Evolutionary conservation across 1,140 invertebrate genomes (phyloP), one percentile per base, ranked within the genome.

Genomic region (Cyclargus thomasi): DNA sequence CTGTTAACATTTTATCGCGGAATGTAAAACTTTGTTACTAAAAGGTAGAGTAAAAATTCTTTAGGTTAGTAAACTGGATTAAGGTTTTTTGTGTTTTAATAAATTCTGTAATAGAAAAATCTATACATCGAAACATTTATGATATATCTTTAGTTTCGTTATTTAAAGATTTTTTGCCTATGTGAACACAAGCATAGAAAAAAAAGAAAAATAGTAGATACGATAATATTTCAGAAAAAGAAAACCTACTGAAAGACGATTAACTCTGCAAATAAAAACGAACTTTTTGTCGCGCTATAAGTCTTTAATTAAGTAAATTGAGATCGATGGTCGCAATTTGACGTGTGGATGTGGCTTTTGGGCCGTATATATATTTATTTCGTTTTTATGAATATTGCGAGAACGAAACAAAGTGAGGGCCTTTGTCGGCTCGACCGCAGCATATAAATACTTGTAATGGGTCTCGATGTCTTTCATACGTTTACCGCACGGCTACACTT

Each of bases 301-400:
- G 55, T 59, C 55, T 59, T 20, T 59, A 59, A 59, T 59, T 59
- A 59, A 59, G 55, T 18, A 59, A 59, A 59, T 59, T 59, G 55
- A 59, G 55, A 59, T 59, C 10, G 55, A 59, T 59, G 55, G 8
- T 20, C 18, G 18, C 55, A 59, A 59, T 59, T 59, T 2, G 53
- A 59, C 20, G 55, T 59, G 55, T 59, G 20, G 20, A 59, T 59
- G 55, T 20, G 20, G 20, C 55, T 59, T 47, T 55, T 59, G 20
- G 55, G 11, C 10, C 16, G 29, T 29, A 14, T 47, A 47, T 47
- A 14, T 47, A 47, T 47, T 47, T 47, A 47, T 47, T 47, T 47
- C 6, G 17, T 59, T 59, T 59, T 59, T 59, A 59, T 59, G 55
- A 59, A 59, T 59, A 59, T 59, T 59, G 55, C 55, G 18, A 20